phyloP scores from a whole-genome alignment of 2,888 invertebrate genomes.

The Leptinotarsa tumamoca region DNA sequence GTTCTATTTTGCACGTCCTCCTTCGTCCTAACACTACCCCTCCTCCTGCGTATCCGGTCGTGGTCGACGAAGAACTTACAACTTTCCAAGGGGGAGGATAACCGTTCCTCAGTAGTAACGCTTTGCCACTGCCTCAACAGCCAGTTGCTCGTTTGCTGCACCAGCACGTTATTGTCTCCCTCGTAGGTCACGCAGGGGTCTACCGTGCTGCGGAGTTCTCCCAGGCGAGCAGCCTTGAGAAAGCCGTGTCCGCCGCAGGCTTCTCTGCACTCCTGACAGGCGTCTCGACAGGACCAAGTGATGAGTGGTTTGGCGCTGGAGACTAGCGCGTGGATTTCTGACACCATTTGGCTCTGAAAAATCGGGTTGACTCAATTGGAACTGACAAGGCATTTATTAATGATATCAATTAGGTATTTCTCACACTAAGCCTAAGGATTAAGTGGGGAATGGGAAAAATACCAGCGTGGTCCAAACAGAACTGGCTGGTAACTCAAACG shows the following conservation, averaged over 20 bases:
- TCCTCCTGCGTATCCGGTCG: constrained; percentile 66
- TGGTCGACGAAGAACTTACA: constrained; percentile 75
- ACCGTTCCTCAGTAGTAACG: constrained; percentile 64
- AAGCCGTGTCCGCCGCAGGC: constrained; percentile 92
- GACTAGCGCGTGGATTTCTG: constrained; percentile 79
- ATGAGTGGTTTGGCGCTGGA: constrained; percentile 77
- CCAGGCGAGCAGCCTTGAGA: constrained; percentile 84
- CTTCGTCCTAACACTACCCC: constrained; percentile 58
- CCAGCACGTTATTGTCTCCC: constrained; percentile 92
- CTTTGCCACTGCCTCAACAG: constrained; percentile 76
- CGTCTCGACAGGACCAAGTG: constrained; percentile 82
- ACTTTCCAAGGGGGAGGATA: constrained; percentile 78
- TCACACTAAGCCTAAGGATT: no score
- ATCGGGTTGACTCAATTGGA: not conserved
- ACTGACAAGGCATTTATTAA: not conserved
- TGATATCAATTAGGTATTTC: no score
- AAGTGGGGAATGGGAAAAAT: no score
- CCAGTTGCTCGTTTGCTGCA: constrained; percentile 93
- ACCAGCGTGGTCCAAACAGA: no score
- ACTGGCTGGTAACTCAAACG: no score
- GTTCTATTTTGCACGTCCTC: constrained; percentile 61
- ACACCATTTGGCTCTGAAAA: constrained; percentile 73
- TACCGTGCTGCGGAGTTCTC: constrained; percentile 85
- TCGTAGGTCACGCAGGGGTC: constrained; percentile 94
- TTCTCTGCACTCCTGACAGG: constrained; percentile 85